A percentile compares a stretch with the other conserved stretches of the same genome.
Evolutionary conservation across 2,888 invertebrate genomes (phyloP).

Genomic region (Macrosoma leucophasiata): DNA sequence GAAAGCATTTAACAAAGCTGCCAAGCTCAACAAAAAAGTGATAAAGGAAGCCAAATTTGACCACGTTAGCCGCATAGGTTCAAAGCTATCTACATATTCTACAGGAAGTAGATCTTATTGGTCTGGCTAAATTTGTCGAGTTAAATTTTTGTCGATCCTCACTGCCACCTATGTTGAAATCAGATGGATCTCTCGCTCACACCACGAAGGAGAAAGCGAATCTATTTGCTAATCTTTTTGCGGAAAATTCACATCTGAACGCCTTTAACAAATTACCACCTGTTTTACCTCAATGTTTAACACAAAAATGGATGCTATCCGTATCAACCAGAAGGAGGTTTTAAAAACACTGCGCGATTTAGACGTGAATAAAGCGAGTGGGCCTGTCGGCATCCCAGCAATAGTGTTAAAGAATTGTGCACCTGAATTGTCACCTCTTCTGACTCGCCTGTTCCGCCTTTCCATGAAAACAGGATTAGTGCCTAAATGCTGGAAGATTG

Average conservation of each 20-base stretch:
- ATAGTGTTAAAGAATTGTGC: slow-evolving; percentile 6
- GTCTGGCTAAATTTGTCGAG: slow-evolving; percentile 15
- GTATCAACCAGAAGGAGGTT: background rate
- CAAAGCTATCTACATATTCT: too few species aligned
- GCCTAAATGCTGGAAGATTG: slow-evolving; percentile 7
- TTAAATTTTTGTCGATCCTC: slow-evolving; percentile 15
- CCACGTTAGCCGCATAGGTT: too few species aligned
- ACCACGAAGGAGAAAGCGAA: slow-evolving; percentile 5
- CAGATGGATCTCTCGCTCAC: slow-evolving; percentile 15
- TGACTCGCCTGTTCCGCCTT: slow-evolving; percentile 6
- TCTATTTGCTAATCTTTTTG: slow-evolving; percentile 5
- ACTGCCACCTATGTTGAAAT: slow-evolving; percentile 15
- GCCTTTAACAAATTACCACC: too few species aligned
- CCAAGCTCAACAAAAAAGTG: slow-evolving; percentile 10
- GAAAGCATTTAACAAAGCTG: slow-evolving; percentile 10
- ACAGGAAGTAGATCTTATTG: too few species aligned
- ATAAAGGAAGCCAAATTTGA: too few species aligned
- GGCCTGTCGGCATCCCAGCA: slow-evolving; percentile 8
- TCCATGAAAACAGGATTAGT: slow-evolving; percentile 2
- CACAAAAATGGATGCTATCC: background rate
- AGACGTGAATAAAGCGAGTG: slow-evolving; percentile 13
- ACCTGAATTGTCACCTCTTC: slow-evolving; percentile 7
- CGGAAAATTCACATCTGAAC: slow-evolving; percentile 3
- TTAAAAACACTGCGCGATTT: background rate
- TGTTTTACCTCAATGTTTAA: too few species aligned